Evolutionary conservation across 2,113 vertebrate genomes (phyloP), one percentile per base, ranked within the genome.

Genomic region (Damaliscus lunatus): DNA sequence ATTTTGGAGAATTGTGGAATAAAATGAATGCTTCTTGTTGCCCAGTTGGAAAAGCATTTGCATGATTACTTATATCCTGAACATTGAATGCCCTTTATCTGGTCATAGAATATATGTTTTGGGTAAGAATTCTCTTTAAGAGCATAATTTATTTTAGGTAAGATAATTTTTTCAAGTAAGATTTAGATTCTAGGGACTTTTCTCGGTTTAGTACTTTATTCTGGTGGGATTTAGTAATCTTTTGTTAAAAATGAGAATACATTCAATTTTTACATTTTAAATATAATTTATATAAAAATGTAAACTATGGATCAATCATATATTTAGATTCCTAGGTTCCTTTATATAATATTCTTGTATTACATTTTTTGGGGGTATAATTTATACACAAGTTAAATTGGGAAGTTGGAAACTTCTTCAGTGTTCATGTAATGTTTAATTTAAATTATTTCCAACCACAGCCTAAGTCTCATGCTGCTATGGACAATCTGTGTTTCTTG

Each of bases 401-500:
- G 91, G 96, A 98, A 98, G 98, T 3, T 98, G 93, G 80, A 93
- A 96, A 98, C 57, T 97, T 98, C 98, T 98, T 59, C 78, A 97
- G 98, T 98, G 92, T 98, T 98, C 92, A 97, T 90, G 88, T 0
- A 6, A 90, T 97, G 92, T 95, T 98, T 98, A 74, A 98, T 98
- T 98, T 46, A 0, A 97, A 90, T 87, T 98, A 98, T 89, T 95
- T 98, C 97, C 97, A 78, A 98, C 98, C 97, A 98, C 98, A 97
- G 97, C 82, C 96, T 96, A 97, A 98, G 96, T 98, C 98, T 95
- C 95, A 93, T 97, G 87, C 96, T 98, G 96, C 43, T 98, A 98
- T 98, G 99, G 98, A 98, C 98, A 98, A 98, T 97, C 97, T 98
- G 96, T 97, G 92, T 98, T 98, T 98, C 98, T 98, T 98, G 98